phyloP scores from a whole-genome alignment of 2,888 invertebrate genomes.

The Stenodema calcarata region DNA sequence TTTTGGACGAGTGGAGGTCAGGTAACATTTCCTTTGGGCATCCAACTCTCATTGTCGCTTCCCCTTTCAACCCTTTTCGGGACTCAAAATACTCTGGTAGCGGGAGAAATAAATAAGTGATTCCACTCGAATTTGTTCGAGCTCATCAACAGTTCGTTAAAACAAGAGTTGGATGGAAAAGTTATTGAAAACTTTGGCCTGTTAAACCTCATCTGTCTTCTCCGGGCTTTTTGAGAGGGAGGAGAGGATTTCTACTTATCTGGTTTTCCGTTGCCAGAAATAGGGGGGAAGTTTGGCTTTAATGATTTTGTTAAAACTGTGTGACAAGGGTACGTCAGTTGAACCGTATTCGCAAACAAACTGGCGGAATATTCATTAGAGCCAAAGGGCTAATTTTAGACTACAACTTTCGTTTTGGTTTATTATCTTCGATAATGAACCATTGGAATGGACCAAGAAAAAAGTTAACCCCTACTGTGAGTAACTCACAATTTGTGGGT shows the following conservation, averaged over 20 bases:
- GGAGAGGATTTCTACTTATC: not conserved
- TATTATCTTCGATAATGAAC: too few species aligned
- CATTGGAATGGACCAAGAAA: too few species aligned
- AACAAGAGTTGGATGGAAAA: slow-evolving; percentile 12
- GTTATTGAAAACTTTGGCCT: slow-evolving; percentile 13
- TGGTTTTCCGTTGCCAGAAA: not conserved
- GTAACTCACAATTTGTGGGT: too few species aligned
- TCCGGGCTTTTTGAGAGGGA: not conserved
- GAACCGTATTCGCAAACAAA: not conserved
- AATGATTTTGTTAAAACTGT: slow-evolving; percentile 5
- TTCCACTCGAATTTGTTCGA: slow-evolving; percentile 13
- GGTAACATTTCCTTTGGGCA: not conserved
- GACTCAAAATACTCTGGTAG: not conserved
- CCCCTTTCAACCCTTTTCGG: not conserved
- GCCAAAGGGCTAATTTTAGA: not conserved
- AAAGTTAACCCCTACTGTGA: too few species aligned
- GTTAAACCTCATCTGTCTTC: slow-evolving; percentile 19
- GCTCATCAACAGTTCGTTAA: slow-evolving; percentile 30
- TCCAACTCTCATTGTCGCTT: slow-evolving; percentile 14
- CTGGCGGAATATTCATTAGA: not conserved
- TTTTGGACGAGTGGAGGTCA: not conserved
- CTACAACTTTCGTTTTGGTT: too few species aligned
- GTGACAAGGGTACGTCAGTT: not conserved
- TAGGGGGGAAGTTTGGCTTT: not conserved
- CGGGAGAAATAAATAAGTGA: not conserved